Base-by-base conservation (phyloP, 2,797 vertebrate species). In the Bovichtus diacanthus region DNA sequence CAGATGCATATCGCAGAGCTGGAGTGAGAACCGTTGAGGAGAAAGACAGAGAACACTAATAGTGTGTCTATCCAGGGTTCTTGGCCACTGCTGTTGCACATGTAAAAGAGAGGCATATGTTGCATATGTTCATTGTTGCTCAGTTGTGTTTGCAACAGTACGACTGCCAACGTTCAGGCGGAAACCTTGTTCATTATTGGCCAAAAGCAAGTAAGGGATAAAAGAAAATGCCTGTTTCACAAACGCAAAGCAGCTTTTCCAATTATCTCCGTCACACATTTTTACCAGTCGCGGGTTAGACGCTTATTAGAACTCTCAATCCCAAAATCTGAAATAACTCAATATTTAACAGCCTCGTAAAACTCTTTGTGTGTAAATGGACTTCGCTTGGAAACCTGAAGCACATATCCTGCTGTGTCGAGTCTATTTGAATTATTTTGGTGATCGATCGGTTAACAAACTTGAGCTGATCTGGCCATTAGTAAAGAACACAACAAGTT, bases 361-460 rank as follows among this genome's bases (percentile, higher is more conserved):
- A 79, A 55, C 1, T 18, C 23, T 34, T 38, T 47, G n/a, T n/a
- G n/a, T 61, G 15, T n/a, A 67, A 59, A 27, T 8, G 19, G 61
- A 70, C 69, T 72, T 60, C 56, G 38, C 67, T 50, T 39, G 11
- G n/a, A 65, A 72, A 70, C 51, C 41, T 18, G n/a, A 34, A 44
- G 49, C 47, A 25, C 49, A 29, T 49, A 16, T 39, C 2, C 7
- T 23, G 60, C 64, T 73, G 21, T 1, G 36, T 55, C 63, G 54
- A 80, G 54, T 70, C 43, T 9, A 70, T 83, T 83, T 65, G 62
- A 74, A 82, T 76, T 70, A 51, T 55, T 71, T 29, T 41, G 21
- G 47, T 90, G 76, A 90, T 76, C 39, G 54, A 90, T 88, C 0
- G 23, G 50, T 76, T 71, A 51, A 83, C 63, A 82, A 83, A 85